Evolutionary conservation across 2,888 invertebrate species (phyloP).

Genomic region (Digitonthophagus gazella): DNA sequence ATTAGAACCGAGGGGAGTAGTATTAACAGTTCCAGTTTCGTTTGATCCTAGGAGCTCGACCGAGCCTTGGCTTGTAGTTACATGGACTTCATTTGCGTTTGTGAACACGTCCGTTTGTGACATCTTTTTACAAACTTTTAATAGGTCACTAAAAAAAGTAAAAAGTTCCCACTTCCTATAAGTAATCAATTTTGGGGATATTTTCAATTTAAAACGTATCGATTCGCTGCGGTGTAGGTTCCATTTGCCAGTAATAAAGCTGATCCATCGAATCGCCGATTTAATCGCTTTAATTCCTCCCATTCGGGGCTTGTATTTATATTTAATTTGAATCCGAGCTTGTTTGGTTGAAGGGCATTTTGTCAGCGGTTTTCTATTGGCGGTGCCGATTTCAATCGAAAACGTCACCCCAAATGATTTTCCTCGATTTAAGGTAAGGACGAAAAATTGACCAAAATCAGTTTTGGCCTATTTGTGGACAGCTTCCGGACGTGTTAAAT

Average conservation of each 20-base stretch:
- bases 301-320: background rate
- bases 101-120: background rate
- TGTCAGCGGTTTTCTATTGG: background rate
- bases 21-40: background rate
- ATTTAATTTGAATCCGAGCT: background rate
- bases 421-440: background rate
- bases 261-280: background rate
- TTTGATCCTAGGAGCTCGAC: background rate
- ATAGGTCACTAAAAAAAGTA: too few relatives aligned
- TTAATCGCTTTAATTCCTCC: background rate
- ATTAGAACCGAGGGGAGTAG: background rate
- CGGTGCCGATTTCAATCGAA: background rate
- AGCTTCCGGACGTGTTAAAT: background rate
- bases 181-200: too few relatives aligned
- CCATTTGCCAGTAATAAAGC: background rate
- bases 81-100: background rate
- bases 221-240: background rate
- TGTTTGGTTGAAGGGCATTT: background rate
- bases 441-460: background rate
- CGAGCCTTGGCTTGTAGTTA: background rate
- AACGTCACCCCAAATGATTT: background rate
- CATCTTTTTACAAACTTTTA: too few relatives aligned
- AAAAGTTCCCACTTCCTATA: too few relatives aligned
- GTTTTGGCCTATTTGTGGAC: background rate
- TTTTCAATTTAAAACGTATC: background rate